phyloP scores from a whole-genome alignment of 2,888 invertebrate genomes.

The Andricus quercusramuli region DNA sequence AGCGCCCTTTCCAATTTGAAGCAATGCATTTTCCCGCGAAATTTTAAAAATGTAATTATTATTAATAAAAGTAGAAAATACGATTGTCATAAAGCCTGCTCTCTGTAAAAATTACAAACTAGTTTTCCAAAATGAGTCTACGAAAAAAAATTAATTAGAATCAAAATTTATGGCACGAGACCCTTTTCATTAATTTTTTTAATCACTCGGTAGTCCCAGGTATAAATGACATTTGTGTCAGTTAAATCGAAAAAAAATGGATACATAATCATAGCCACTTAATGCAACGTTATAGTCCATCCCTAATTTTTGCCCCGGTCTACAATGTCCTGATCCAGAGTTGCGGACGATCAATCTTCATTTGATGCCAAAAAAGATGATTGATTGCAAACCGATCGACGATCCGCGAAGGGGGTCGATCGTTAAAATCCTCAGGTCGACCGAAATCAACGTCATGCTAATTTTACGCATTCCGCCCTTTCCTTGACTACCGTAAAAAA shows the following conservation, averaged over 20 bases:
- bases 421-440: slow-evolving; percentile 27
- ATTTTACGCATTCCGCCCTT: slow-evolving; percentile 39
- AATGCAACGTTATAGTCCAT: slow-evolving; percentile 25
- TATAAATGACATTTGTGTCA: slow-evolving; percentile 36
- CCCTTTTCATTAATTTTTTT: slow-evolving; percentile 2
- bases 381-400: slow-evolving; percentile 51
- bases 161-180: background rate
- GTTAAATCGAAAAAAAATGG: slow-evolving; percentile 18
- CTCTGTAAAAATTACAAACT: slow-evolving; percentile 20
- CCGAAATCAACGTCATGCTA: slow-evolving; percentile 24
- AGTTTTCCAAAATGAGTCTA: background rate
- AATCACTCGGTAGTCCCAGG: background rate
- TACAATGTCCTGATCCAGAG: slow-evolving; percentile 19
- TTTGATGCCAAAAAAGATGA: slow-evolving; percentile 51
- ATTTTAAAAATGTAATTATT: too few relatives aligned
- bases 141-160: slow-evolving; percentile 7
- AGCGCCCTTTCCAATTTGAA: too few relatives aligned
- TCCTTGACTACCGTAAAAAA: slow-evolving; percentile 38
- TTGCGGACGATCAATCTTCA: slow-evolving; percentile 51
- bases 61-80: too few relatives aligned
- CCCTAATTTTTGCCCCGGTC: slow-evolving; percentile 15
- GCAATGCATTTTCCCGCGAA: too few relatives aligned
- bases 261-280: slow-evolving; percentile 28
- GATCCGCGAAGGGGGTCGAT: slow-evolving; percentile 31
- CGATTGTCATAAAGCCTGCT: too few relatives aligned